phyloP scores from a whole-genome alignment of 2,113 vertebrate species.

The Natator depressus region DNA sequence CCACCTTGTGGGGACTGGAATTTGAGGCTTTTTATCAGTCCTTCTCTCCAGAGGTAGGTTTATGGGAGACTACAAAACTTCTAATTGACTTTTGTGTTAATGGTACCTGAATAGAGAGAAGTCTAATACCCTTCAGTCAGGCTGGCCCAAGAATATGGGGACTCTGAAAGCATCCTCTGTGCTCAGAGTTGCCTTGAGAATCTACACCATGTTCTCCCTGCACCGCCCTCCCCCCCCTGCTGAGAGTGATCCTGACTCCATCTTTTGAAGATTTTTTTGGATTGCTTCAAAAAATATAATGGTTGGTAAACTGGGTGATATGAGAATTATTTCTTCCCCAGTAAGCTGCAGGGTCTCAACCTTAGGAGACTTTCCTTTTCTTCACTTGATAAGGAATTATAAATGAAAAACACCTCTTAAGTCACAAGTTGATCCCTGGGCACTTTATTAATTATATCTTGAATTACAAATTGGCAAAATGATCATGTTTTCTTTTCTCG shows the following conservation, averaged over 20 bases:
- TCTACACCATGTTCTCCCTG: neutral
- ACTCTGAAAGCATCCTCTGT: neutral
- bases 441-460: neutral
- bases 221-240: neutral
- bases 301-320: neutral
- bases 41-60: neutral
- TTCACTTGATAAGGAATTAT: neutral
- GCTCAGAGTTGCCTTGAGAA: neutral
- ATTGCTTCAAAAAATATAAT: neutral
- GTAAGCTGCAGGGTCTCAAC: neutral
- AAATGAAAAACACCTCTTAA: neutral
- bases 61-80: neutral
- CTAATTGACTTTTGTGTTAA: neutral
- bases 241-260: neutral
- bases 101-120: neutral
- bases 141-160: neutral
- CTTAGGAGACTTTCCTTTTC: neutral
- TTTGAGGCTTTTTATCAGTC: neutral
- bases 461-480: neutral
- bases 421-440: neutral
- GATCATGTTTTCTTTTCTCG: neutral
- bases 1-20: neutral
- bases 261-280: neutral
- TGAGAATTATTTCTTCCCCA: neutral
- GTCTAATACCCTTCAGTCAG: neutral